Base-by-base conservation (phyloP, 2,888 invertebrate species). In the Euphydryas editha region DNA sequence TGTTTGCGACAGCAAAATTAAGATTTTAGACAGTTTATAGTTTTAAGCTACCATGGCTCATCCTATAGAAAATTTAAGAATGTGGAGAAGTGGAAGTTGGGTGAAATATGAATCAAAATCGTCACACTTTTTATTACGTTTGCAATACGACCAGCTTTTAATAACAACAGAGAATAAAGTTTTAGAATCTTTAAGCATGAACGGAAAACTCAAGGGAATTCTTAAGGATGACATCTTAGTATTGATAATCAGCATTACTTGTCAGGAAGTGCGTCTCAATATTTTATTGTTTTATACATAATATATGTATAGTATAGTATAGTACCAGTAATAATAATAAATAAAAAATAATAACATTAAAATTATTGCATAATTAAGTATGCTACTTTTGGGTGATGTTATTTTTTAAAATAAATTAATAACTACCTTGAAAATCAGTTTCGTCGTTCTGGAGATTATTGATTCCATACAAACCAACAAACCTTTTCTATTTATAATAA, bases 191-290 rank as follows among this genome's bases (percentile, higher is more conserved):
- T 68, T 89, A 11, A 90, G 84, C 68, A 76, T 87, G 70, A 81
- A 77, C 62, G 71, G 74, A 21, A 89, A 86, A 81, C 76, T 90
- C 1, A 91, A 87, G 79, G 90, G 89, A 3, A 78, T 89, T 73
- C 84, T 78, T 68, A 92, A 87, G 77, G 80, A 81, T 1, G 85
- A 90, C 60, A 72, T 89, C 65, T 67, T 92, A 7, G 84, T 92
- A 67, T 67, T 92, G 49, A 79, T 90, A 11, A 65, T 84, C 20
- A 78, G 72, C 54, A 70, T 69, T 15, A 64, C 66, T 42, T 72
- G 68, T 42, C 76, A 81, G 65, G 81, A 82, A 72, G 90, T 87
- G 77, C 78, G 80, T 75, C 30, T 1, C 8, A 30, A 15, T 15
- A 39, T 44, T 44, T 44, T 39, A 15, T 44, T 44, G 4, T 44